Evolutionary conservation across 2,888 invertebrate genomes (phyloP), one percentile per base, ranked within the genome.

Genomic region (Nomada fucata): DNA sequence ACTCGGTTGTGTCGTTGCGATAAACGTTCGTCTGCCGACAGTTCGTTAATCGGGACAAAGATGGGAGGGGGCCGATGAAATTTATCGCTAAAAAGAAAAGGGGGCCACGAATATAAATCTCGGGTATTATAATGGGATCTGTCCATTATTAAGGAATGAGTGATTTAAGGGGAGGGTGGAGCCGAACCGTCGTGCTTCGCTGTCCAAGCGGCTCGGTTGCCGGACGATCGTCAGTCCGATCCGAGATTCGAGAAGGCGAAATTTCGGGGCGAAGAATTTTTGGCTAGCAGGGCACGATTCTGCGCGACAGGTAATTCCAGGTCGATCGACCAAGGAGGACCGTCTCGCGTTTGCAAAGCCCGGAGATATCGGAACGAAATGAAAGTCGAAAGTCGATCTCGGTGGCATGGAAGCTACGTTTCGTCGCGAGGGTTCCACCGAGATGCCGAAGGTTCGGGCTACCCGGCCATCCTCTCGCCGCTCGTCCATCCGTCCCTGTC

Each of bases 101-200:
- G 93, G 93, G 92, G 90, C 92, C 91, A 91, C 84, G 92, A 89
- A 90, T 93, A 93, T 93, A 93, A 93, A 93, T 93, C 93, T 93
- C 91, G 85, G 90, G 92, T 92, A 93, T 93, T 93, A 93, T 93
- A 93, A 93, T 93, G 93, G 93, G 93, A 93, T 93, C 93, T 93
- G 93, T 93, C 93, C 92, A 93, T 93, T 93, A 93, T 93, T 93
- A 93, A 93, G 93, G 93, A 93, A 93, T 93, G 93, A 93, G 93
- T 93, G 93, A 93, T 93, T 93, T 93, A 93, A 90, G 91, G 92
- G 90, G 92, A 92, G 92, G 93, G 93, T 93, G 93, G 93, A 93
- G 93, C 90, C 86, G 83, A 86, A 83, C 86, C 86, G 86, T 88
- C 84, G 86, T 88, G 88, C 91, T 88, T 83, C 83, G 86, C 86